These are phyloP conservation scores for Pomatostomus ruficeps DNA, from an alignment of 2,113 vertebrate genomes.

Conservation along the genomic window DNA sequence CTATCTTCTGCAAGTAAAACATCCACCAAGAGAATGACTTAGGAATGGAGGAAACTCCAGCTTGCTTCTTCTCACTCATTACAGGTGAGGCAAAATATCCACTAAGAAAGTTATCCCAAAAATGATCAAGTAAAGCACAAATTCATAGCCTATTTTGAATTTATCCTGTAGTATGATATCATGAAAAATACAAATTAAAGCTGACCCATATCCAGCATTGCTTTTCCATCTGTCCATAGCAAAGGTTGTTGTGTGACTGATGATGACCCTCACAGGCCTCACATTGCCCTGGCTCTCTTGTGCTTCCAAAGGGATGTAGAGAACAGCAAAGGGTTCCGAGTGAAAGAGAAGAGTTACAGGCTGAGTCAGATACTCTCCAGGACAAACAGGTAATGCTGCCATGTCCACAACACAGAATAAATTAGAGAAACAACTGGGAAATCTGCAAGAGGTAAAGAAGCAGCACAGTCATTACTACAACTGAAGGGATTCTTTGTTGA, in stretches of 20 bases:
- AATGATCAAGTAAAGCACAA: not conserved
- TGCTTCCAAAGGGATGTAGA: not conserved
- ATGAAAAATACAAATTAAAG: not conserved
- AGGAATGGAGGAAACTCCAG: not conserved
- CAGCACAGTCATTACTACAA: not conserved
- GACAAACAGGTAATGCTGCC: not conserved
- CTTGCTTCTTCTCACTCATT: not conserved
- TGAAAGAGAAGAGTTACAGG: not conserved
- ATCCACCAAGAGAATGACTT: not conserved
- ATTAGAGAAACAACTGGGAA: not conserved
- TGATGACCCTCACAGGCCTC: not conserved
- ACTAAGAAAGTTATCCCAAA: not conserved
- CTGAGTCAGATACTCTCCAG: not conserved
- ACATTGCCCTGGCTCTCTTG: rapidly evolving
- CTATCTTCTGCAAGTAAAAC: not conserved
- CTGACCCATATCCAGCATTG: rapidly evolving
- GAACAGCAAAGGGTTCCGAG: not conserved
- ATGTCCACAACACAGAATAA: not conserved
- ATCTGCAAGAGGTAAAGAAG: not conserved
- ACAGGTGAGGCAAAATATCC: not conserved
- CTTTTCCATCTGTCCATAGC: not conserved
- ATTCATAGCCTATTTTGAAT: not conserved
- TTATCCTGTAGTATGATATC: not conserved
- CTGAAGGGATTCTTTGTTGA: not conserved
- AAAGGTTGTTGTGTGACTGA: not conserved